These are phyloP conservation scores for Perizoma flavofasciatum DNA, from an alignment of 2,888 invertebrate genomes.

Conservation along the genomic window DNA sequence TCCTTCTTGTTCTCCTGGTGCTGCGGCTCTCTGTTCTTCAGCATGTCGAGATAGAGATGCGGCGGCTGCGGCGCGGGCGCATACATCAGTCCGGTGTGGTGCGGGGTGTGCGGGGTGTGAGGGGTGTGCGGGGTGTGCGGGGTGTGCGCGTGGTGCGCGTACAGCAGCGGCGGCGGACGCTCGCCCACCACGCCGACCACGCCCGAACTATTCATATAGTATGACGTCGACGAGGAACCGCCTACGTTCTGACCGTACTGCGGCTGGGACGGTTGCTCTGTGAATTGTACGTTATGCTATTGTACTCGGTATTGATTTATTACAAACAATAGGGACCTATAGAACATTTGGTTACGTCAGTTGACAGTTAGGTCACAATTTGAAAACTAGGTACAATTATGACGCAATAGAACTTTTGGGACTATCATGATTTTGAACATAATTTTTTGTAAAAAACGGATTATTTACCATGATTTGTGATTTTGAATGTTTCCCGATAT, in stretches of 20 bases:
- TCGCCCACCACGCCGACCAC: slow-evolving; percentile 71
- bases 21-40: slow-evolving; percentile 72
- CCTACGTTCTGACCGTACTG: slow-evolving; percentile 68
- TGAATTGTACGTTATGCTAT: background rate
- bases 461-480: no score
- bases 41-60: slow-evolving; percentile 71
- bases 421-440: no score
- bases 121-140: slow-evolving; percentile 71
- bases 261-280: slow-evolving; percentile 52
- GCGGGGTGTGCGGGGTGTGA: slow-evolving; percentile 65
- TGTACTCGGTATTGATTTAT: no score
- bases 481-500: no score
- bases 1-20: slow-evolving; percentile 73
- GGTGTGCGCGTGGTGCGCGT: slow-evolving; percentile 73
- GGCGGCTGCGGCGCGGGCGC: slow-evolving; percentile 68
- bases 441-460: no score
- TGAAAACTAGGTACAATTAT: no score
- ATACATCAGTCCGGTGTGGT: slow-evolving; percentile 66
- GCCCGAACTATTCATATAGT: slow-evolving; percentile 71
- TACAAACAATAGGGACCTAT: no score
- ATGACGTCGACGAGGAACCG: slow-evolving; percentile 59
- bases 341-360: no score
- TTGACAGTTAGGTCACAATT: no score
- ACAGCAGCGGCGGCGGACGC: slow-evolving; percentile 71
- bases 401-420: no score